phyloP scores from a whole-genome alignment of 53 echinoderm and acorn worm genomes.

The Henricia sp. region DNA sequence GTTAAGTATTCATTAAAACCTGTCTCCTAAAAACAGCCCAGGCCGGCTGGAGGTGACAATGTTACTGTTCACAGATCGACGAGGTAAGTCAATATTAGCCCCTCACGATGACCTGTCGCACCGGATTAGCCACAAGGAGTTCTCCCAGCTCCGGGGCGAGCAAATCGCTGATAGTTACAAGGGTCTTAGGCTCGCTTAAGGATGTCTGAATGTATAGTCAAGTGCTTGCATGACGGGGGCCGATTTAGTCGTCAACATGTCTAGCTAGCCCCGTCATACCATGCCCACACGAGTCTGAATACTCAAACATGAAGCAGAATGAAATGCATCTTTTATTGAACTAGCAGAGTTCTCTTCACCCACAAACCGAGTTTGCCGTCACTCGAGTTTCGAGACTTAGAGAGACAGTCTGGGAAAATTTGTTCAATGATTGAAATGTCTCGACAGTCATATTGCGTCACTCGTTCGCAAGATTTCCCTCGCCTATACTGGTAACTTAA shows the following conservation, averaged over 20 bases:
- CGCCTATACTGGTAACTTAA: no score
- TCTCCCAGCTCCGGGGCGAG: no score
- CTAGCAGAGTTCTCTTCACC: slow-evolving; percentile 24
- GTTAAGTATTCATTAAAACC: slow-evolving; percentile 55
- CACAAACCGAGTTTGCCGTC: background rate
- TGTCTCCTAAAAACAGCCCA: slow-evolving; percentile 9
- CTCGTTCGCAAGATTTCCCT: no score
- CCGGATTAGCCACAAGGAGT: slow-evolving; percentile 14
- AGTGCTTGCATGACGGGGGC: slow-evolving; percentile 15
- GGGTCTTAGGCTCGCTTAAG: slow-evolving; percentile 9
- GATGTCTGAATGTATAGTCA: slow-evolving; percentile 14
- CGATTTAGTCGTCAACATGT: slow-evolving; percentile 13
- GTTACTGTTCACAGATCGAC: slow-evolving; percentile 51
- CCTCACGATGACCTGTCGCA: slow-evolving; percentile 18
- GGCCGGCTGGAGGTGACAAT: slow-evolving; percentile 33
- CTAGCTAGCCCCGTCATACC: background rate
- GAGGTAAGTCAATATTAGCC: slow-evolving; percentile 42
- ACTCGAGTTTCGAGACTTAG: no score
- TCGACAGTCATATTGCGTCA: no score
- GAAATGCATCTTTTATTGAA: background rate
- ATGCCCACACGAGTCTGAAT: background rate
- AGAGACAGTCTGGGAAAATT: no score
- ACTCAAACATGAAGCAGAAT: no score
- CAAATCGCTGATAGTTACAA: slow-evolving; percentile 5
- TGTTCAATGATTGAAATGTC: no score